A percentile compares a stretch with the other conserved stretches of the same genome.
These are phyloP conservation scores for Aethes cnicana DNA, from an alignment of 2,888 invertebrate species.

Conservation along the genomic window DNA sequence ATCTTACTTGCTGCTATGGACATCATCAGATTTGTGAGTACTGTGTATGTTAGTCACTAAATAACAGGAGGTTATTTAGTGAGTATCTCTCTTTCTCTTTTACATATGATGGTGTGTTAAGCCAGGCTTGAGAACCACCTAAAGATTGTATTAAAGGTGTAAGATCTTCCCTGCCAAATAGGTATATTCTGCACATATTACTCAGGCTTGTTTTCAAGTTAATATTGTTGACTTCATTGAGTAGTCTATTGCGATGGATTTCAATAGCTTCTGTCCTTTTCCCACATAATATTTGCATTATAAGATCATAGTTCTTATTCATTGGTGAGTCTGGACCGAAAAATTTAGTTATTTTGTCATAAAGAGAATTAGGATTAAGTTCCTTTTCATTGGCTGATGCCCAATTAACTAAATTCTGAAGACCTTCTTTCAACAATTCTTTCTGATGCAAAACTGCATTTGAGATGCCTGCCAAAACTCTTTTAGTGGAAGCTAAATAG, in stretches of 20 bases:
- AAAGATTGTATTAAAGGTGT: slow-evolving; percentile 15
- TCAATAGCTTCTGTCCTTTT: slow-evolving; percentile 31
- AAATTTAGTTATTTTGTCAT: slow-evolving; percentile 12
- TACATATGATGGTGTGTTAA: slow-evolving; percentile 1
- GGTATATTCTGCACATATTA: slow-evolving; percentile 14
- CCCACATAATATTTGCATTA: slow-evolving; percentile 28
- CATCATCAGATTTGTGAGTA: neutral
- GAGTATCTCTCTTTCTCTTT: neutral
- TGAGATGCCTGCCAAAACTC: slow-evolving; percentile 23
- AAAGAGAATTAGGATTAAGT: slow-evolving; percentile 13
- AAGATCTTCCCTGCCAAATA: slow-evolving; percentile 9
- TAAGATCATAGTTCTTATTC: slow-evolving; percentile 15
- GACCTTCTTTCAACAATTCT: neutral
- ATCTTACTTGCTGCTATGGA: neutral
- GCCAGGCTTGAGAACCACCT: slow-evolving; percentile 18
- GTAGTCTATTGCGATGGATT: slow-evolving; percentile 15
- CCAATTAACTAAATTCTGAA: slow-evolving; percentile 25
- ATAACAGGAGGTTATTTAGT: no score
- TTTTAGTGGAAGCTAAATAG: slow-evolving; percentile 28
- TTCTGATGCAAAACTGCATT: slow-evolving; percentile 21
- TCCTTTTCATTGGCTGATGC: neutral
- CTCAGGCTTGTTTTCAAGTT: slow-evolving; percentile 5
- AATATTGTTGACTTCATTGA: slow-evolving; percentile 20
- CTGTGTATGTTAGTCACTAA: neutral
- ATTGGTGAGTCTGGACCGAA: slow-evolving; percentile 22